These are phyloP conservation scores for Typhlichthys subterraneus DNA, from an alignment of 2,797 vertebrate species.

Conservation along the genomic window DNA sequence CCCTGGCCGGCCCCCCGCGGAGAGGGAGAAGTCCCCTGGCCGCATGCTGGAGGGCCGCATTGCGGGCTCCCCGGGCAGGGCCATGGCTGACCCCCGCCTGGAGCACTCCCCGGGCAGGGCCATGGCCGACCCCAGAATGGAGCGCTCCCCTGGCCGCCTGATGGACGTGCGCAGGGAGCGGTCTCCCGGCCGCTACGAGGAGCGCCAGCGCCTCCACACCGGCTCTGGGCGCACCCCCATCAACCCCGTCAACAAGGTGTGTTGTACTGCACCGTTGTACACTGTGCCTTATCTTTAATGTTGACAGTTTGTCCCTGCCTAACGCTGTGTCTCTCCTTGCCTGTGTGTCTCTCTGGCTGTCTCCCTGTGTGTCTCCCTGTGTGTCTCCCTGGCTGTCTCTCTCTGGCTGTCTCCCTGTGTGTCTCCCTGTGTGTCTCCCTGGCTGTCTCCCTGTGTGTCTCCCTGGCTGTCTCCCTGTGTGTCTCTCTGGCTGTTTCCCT, in stretches of 20 bases:
- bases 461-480: neutral
- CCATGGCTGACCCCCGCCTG: conserved; percentile 86
- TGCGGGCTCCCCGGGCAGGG: conserved; percentile 87
- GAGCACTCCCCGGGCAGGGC: conserved; percentile 90
- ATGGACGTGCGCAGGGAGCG: conserved; percentile 91
- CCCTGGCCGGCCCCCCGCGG: conserved; percentile 86
- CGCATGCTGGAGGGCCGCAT: conserved; percentile 89
- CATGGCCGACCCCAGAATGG: conserved; percentile 88
- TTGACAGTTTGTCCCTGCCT: conserved; percentile 6
- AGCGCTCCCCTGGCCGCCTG: conserved; percentile 79
- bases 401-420: too few relatives aligned
- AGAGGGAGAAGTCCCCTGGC: conserved; percentile 93
- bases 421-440: too few relatives aligned
- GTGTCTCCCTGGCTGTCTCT: too few relatives aligned
- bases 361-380: too few relatives aligned
- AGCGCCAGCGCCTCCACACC: conserved; percentile 88
- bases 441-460: too few relatives aligned
- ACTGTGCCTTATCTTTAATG: neutral
- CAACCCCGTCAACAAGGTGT: conserved; percentile 93
- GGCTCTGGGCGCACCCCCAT: conserved; percentile 91
- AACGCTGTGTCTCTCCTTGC: too few relatives aligned
- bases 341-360: too few relatives aligned
- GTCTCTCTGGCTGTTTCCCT: too few relatives aligned
- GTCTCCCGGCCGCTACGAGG: conserved; percentile 91
- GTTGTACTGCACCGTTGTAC: neutral